phyloP scores from a whole-genome alignment of 2,797 vertebrate genomes.

The Mus minutoides region DNA sequence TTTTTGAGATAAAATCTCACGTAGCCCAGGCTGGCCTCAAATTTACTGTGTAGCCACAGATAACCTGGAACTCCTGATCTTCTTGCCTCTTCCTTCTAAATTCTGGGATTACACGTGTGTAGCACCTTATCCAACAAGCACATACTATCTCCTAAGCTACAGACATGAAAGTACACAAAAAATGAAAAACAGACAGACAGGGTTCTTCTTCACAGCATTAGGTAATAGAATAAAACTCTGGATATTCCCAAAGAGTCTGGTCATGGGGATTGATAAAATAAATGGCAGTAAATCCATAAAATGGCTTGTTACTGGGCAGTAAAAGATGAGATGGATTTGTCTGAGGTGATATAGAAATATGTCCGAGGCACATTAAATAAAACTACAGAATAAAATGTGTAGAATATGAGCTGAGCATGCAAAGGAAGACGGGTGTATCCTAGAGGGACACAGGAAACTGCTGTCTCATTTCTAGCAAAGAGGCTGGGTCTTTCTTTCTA shows the following conservation, averaged over 20 bases:
- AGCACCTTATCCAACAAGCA: not conserved
- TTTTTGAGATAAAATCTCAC: too few relatives aligned
- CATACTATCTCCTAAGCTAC: not conserved
- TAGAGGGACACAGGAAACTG: not conserved
- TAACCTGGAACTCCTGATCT: not conserved
- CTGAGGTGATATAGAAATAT: not conserved
- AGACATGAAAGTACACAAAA: not conserved
- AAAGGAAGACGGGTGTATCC: not conserved
- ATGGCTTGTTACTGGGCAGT: not conserved
- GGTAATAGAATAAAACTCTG: not conserved
- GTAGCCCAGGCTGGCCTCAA: too few relatives aligned
- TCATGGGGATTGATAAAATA: not conserved
- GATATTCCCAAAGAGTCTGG: not conserved
- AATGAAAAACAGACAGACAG: not conserved
- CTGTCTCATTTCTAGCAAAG: not conserved
- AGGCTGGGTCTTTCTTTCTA: not conserved
- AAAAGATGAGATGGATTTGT: conserved; percentile 11
- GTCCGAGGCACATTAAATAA: not conserved
- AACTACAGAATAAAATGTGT: conserved; percentile 1
- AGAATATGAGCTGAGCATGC: not conserved
- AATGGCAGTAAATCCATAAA: not conserved
- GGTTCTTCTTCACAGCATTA: not conserved
- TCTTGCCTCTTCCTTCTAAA: not conserved
- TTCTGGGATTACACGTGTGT: not conserved
- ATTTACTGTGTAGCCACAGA: not conserved